phyloP scores from a whole-genome alignment of 2,888 invertebrate species.

The Synergus japonicus region DNA sequence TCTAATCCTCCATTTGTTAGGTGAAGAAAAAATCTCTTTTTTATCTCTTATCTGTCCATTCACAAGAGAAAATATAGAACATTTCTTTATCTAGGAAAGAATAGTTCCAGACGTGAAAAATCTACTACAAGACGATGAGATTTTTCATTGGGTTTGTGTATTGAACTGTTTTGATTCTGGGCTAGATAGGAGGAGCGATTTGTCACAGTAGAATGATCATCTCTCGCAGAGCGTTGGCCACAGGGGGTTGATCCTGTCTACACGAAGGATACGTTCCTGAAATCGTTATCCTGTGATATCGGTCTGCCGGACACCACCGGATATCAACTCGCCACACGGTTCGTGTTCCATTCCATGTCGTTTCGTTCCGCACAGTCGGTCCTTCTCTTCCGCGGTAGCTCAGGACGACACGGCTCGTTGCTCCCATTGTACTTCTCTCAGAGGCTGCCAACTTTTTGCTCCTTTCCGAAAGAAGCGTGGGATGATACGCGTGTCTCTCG shows the following conservation, averaged over 20 bases:
- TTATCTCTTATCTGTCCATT: not conserved
- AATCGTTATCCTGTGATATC: slow-evolving; percentile 53
- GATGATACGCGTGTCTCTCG: slow-evolving; percentile 56
- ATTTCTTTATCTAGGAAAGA: not conserved
- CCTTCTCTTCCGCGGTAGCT: slow-evolving; percentile 53
- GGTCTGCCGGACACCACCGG: slow-evolving; percentile 45
- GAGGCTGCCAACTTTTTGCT: slow-evolving; percentile 51
- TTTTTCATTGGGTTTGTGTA: slow-evolving; percentile 31
- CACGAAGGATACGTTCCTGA: slow-evolving; percentile 49
- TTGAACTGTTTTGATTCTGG: slow-evolving; percentile 27
- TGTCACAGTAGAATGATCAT: slow-evolving; percentile 40
- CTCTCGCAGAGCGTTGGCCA: slow-evolving; percentile 24
- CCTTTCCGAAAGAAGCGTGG: slow-evolving; percentile 53
- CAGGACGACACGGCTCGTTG: slow-evolving; percentile 58
- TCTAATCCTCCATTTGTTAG: too few species aligned
- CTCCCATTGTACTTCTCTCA: slow-evolving; percentile 50
- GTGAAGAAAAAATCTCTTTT: not conserved
- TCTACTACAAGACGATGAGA: slow-evolving; percentile 10
- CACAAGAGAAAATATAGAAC: not conserved
- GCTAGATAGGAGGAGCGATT: slow-evolving; percentile 11
- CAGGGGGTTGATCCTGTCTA: slow-evolving; percentile 35
- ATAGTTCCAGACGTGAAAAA: not conserved
- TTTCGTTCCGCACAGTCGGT: slow-evolving; percentile 62
- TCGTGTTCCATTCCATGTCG: slow-evolving; percentile 57
- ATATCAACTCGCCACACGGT: slow-evolving; percentile 58